Percentiles rank a stretch among this genome's conserved stretches.
phyloP scores from a whole-genome alignment of 2,113 vertebrate species.

The Micronycteris hirsuta region DNA sequence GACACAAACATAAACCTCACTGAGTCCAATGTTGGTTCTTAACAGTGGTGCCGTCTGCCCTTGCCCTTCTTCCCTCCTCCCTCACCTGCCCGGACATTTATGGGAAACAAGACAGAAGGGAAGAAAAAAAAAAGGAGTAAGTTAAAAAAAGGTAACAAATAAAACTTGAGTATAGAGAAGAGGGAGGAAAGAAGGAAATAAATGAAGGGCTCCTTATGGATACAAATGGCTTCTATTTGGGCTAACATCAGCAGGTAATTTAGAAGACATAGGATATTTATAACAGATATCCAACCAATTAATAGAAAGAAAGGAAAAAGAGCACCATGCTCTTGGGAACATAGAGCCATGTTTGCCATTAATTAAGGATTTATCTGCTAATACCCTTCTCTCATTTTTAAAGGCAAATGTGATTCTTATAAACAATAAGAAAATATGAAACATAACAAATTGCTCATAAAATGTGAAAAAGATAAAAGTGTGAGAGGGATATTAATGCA shows the following conservation, averaged over 20 bases:
- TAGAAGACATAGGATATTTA: constrained; percentile 8
- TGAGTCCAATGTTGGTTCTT: rapidly evolving
- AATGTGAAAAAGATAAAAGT: neutral
- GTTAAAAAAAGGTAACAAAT: neutral
- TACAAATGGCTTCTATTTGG: constrained; percentile 26
- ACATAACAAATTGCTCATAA: neutral
- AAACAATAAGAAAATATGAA: constrained; percentile 24
- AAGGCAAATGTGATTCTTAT: neutral
- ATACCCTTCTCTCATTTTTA: neutral
- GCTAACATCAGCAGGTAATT: neutral
- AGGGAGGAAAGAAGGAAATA: neutral
- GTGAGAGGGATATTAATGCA: neutral
- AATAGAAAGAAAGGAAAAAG: neutral
- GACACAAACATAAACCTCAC: neutral
- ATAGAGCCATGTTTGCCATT: neutral
- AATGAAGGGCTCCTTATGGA: neutral
- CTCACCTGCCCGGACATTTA: neutral
- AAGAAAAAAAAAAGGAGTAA: neutral
- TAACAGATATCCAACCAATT: neutral
- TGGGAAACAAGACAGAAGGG: neutral
- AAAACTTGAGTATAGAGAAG: neutral
- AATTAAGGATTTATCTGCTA: neutral
- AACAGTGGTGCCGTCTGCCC: too few species aligned
- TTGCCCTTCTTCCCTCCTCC: neutral
- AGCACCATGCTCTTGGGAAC: neutral